Evolutionary conservation across 1,140 invertebrate species (phyloP).

Genomic region (Lepeophtheirus salmonis): DNA sequence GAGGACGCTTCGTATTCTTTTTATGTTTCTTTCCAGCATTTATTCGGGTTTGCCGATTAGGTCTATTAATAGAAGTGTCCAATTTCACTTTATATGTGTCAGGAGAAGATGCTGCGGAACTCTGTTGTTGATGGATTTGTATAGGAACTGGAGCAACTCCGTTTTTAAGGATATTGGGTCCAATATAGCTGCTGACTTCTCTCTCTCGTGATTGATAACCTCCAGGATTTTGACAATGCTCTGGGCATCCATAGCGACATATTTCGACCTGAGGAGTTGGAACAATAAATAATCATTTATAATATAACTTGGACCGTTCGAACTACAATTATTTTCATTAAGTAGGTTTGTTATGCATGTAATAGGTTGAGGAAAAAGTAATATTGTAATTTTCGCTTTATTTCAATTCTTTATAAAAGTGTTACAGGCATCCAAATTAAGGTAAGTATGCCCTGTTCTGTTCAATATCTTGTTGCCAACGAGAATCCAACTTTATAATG

Average conservation of each 20-base stretch:
- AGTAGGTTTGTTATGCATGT: too few species aligned
- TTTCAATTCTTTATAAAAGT: too few species aligned
- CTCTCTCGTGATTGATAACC: constrained; percentile 25
- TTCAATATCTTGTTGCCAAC: too few species aligned
- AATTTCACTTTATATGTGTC: neutral
- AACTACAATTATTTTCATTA: too few species aligned
- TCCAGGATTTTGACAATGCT: constrained; percentile 49
- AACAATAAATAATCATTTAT: too few species aligned
- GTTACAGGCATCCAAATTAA: too few species aligned
- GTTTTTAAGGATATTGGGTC: neutral
- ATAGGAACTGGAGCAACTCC: neutral
- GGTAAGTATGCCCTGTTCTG: too few species aligned
- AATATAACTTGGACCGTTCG: too few species aligned
- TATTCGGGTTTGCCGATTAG: neutral
- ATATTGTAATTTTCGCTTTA: too few species aligned
- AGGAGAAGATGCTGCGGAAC: neutral
- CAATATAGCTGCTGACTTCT: constrained; percentile 22
- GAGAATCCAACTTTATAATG: too few species aligned
- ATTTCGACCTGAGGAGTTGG: constrained; percentile 42
- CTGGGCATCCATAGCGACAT: constrained; percentile 68
- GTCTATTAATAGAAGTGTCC: neutral
- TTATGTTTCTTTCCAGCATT: too few species aligned
- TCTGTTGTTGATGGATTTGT: neutral
- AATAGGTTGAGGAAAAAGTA: too few species aligned
- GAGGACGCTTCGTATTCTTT: neutral